Base-by-base conservation (phyloP, 2,113 vertebrate species). In the Perccottus glenii region DNA sequence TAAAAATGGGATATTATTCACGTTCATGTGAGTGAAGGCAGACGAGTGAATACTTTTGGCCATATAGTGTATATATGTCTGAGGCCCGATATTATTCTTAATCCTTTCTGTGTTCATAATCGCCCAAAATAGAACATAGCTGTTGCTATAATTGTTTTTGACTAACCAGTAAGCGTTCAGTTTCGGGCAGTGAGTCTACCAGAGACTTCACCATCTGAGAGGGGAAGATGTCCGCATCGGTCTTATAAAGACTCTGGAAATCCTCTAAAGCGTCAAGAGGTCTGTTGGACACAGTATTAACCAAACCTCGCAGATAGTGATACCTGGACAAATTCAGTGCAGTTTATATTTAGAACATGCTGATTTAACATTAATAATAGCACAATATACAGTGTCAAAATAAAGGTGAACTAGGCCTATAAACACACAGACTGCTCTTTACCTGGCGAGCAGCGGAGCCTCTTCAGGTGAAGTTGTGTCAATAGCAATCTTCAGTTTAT, bases 231-330 rank as follows among this genome's bases (percentile, higher is more conserved):
- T 93, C 84, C 0, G 95, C 86, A 78, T 99, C 98, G 0, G 96
- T 99, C 87, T 94, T 97, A 52, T 96, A 95, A n/a, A 99, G 93
- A 77, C 91, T 96, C 90, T 98, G 96, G 83, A 99, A 98, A 76
- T 99, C 97, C 52, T 90, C 89, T 63, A 99, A 92, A 0, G 97
- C 98, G 0, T 90, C 91, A 46, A 98, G 90, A 4, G 92, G 93
- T 45, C 85, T 94, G 11, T 94, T 96, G 57, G 94, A 94, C 83
- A 93, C 94, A 6, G 93, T 91, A 67, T 93, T 92, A 8, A 98
- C 81, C 49, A 98, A 90, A 38, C 97, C 96, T 0, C 98, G 94
- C 14, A 99, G 93, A 91, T 98, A 99, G 87, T 94, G 93, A 73
- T 96, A 98, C 53, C 96, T 90, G 12, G 91, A 93, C 56, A 94